Conservation (phyloP, 2,113 vertebrate species). For the Cynopterus brachyotis region DNA sequence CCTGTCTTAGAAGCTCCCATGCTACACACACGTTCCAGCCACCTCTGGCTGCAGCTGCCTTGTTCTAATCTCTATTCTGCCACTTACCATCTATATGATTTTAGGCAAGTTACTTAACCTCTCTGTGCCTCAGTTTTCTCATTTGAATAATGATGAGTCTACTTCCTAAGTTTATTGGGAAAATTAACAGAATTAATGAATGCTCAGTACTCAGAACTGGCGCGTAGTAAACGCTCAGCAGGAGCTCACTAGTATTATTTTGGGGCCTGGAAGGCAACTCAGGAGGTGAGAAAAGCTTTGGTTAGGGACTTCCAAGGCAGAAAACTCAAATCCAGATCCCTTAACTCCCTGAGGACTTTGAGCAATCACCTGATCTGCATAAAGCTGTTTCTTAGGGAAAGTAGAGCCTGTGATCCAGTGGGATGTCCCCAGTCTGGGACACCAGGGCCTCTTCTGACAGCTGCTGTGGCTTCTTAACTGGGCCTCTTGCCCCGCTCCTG, state of each 20-base stretch:
- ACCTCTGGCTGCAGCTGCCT: not conserved
- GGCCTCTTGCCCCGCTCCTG: not conserved
- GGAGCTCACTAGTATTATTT: not conserved
- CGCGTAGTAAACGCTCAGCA: not conserved
- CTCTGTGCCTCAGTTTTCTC: not conserved
- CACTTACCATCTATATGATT: not conserved
- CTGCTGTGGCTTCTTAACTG: not conserved
- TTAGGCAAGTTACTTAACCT: not conserved
- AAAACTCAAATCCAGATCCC: not conserved
- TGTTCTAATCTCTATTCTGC: not conserved
- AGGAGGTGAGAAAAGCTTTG: not conserved
- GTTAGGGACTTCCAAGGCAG: not conserved
- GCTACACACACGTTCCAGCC: not conserved
- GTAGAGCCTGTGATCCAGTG: not conserved
- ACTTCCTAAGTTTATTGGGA: not conserved
- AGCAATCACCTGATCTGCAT: not conserved
- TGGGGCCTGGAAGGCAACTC: not conserved
- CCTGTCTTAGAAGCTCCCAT: not conserved
- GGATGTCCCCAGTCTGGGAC: not conserved
- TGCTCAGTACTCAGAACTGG: not conserved
- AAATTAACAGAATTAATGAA: not conserved
- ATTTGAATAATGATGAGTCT: not conserved
- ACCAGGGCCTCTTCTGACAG: not conserved
- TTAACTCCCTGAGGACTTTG: not conserved
- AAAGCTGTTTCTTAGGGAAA: not conserved